Evolutionary conservation across 2,797 vertebrate species (phyloP).

Genomic region (Hafferia zeledoni): DNA sequence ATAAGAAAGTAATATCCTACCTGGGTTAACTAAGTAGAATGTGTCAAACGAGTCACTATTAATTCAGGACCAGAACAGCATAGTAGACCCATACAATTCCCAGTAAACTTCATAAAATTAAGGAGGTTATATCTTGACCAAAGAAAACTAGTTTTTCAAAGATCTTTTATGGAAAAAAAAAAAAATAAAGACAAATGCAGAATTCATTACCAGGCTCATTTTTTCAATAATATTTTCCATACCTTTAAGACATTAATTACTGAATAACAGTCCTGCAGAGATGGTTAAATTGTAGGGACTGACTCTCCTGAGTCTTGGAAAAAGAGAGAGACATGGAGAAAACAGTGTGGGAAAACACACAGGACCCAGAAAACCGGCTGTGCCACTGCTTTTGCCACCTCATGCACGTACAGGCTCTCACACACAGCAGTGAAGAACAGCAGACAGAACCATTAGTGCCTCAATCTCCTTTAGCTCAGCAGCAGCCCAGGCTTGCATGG

Average conservation of each 20-base stretch:
- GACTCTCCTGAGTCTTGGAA: not conserved
- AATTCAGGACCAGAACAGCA: constrained; percentile 29
- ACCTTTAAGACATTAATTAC: not conserved
- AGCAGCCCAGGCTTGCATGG: not conserved
- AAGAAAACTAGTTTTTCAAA: not conserved
- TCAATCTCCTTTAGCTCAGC: not conserved
- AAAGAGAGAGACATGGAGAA: rapidly evolving
- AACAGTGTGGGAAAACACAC: not conserved
- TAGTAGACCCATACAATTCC: not conserved
- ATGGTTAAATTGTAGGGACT: not conserved
- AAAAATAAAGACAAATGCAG: not conserved
- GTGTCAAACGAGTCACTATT: constrained; percentile 66
- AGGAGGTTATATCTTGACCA: not conserved
- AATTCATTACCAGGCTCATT: not conserved
- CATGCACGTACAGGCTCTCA: not conserved
- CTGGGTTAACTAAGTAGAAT: constrained; percentile 68
- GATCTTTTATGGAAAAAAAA: not conserved
- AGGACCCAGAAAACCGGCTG: rapidly evolving
- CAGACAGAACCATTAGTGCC: not conserved
- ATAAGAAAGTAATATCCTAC: constrained; percentile 74
- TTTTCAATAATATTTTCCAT: not conserved
- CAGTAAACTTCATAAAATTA: not conserved
- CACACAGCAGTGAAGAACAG: rapidly evolving
- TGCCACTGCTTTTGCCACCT: rapidly evolving
- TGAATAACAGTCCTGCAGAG: not conserved